Percentiles rank a stretch among this genome's conserved stretches.
Evolutionary conservation across 2,888 invertebrate species (phyloP).

Genomic region (Lagria hirta): DNA sequence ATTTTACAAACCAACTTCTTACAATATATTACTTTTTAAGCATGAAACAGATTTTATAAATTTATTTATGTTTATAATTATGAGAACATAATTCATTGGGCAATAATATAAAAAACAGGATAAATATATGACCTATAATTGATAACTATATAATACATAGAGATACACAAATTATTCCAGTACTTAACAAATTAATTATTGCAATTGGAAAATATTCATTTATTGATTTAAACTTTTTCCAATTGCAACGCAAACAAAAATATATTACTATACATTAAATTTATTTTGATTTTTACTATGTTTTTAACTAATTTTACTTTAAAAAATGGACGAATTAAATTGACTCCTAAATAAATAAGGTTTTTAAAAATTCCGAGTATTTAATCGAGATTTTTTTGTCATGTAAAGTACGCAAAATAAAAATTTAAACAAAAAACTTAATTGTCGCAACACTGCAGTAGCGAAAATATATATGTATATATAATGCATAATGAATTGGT

Average conservation of each 20-base stretch:
- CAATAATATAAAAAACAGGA: slow-evolving; percentile 26
- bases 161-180: slow-evolving; percentile 36
- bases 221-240: slow-evolving; percentile 29
- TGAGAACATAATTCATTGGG: slow-evolving; percentile 25
- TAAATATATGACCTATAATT: slow-evolving; percentile 34
- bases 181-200: slow-evolving; percentile 36
- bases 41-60: slow-evolving; percentile 19
- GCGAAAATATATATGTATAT: slow-evolving; percentile 23
- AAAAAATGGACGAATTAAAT: slow-evolving; percentile 35
- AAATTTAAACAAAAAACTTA: slow-evolving; percentile 15
- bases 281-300: slow-evolving; percentile 37
- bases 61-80: slow-evolving; percentile 11
- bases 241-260: slow-evolving; percentile 42
- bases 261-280: slow-evolving; percentile 43
- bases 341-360: slow-evolving; percentile 27
- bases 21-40: slow-evolving; percentile 15
- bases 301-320: slow-evolving; percentile 32
- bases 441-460: slow-evolving; percentile 29
- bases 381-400: slow-evolving; percentile 17
- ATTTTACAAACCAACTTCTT: slow-evolving; percentile 15
- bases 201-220: slow-evolving; percentile 36
- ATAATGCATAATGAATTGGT: slow-evolving; percentile 23
- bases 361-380: slow-evolving; percentile 27
- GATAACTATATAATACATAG: slow-evolving; percentile 39
- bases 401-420: slow-evolving; percentile 27